Percentiles rank a stretch among this genome's conserved stretches.
These are phyloP conservation scores for Grus americana DNA, from an alignment of 2,113 vertebrate species.

Conservation along the genomic window DNA sequence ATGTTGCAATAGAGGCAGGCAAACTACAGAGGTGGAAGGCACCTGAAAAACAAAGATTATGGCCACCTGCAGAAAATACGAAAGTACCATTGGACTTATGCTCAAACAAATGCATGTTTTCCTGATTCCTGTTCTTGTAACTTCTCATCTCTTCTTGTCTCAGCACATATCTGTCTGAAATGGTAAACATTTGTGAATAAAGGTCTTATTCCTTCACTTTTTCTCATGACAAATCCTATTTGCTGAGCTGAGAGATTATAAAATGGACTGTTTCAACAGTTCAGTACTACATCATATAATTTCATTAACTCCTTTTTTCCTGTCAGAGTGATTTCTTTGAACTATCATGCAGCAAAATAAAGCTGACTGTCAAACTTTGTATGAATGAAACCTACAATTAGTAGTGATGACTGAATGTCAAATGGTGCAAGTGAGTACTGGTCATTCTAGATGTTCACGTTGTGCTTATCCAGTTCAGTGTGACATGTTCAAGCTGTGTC, in stretches of 20 bases:
- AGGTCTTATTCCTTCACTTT: not conserved
- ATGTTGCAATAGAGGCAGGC: not conserved
- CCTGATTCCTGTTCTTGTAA: not conserved
- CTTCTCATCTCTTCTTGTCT: not conserved
- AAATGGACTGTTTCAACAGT: not conserved
- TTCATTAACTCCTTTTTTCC: not conserved
- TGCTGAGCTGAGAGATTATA: not conserved
- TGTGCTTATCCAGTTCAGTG: not conserved
- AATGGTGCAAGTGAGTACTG: not conserved
- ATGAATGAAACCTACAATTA: not conserved
- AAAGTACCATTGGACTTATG: not conserved
- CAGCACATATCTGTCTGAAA: not conserved
- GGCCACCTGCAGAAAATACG: not conserved
- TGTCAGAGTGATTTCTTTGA: not conserved
- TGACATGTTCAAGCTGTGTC: not conserved
- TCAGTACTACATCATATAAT: not conserved
- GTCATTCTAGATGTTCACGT: not conserved
- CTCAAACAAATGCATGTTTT: not conserved
- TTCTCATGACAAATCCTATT: not conserved
- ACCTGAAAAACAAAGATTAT: not conserved
- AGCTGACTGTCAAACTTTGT: not conserved
- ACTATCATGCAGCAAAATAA: not conserved
- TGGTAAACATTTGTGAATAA: not conserved
- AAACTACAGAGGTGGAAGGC: not conserved
- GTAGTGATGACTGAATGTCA: not conserved